These are phyloP conservation scores for Willowsia nigromaculata DNA, from an alignment of 2,888 invertebrate genomes.

Conservation along the genomic window DNA sequence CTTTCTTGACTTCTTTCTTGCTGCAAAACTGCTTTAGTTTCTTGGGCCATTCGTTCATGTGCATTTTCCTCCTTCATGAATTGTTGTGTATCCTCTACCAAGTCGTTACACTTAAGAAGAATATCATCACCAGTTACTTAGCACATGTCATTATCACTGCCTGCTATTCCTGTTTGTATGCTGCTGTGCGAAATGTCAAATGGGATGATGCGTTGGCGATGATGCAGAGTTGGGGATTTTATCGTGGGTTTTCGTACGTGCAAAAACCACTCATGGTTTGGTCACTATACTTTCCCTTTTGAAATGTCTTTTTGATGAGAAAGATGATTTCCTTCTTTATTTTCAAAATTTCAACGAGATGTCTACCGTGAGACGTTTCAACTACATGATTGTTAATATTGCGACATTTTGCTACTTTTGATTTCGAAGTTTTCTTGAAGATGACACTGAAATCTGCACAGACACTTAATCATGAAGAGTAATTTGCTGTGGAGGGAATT, in stretches of 20 bases:
- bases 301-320: neutral
- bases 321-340: neutral
- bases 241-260: neutral
- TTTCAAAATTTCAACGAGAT: neutral
- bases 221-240: neutral
- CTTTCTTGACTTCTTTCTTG: neutral
- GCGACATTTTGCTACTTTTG: neutral
- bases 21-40: too few relatives aligned
- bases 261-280: neutral
- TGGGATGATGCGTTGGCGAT: too few relatives aligned
- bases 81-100: too few relatives aligned
- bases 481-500: too few relatives aligned
- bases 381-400: neutral
- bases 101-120: too few relatives aligned
- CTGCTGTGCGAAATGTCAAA: neutral
- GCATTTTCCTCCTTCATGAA: neutral
- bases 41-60: neutral
- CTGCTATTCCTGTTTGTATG: too few relatives aligned
- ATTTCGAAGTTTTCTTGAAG: neutral
- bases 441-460: neutral
- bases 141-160: neutral
- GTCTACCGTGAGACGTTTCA: neutral
- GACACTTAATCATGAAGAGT: too few relatives aligned
- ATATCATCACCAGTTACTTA: too few relatives aligned
- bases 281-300: neutral